Conservation (phyloP, 2,797 vertebrate species). For the Halcyon leucocephala region DNA sequence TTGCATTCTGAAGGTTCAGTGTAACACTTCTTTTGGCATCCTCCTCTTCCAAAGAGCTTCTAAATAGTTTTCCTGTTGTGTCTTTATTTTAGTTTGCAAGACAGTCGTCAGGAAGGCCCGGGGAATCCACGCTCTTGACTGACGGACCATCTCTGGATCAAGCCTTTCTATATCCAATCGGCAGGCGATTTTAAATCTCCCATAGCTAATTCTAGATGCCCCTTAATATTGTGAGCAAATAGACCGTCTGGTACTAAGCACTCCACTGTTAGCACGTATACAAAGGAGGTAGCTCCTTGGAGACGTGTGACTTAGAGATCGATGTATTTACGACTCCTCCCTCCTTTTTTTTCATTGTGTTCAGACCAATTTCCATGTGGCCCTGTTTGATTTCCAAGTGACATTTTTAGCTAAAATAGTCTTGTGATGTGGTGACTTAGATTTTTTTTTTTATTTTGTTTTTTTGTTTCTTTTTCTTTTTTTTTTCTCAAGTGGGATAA, state of each 20-base stretch:
- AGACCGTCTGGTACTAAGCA: slow-evolving; percentile 80
- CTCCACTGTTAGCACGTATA: slow-evolving; percentile 63
- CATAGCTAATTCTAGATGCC: slow-evolving; percentile 85
- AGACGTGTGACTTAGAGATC: slow-evolving; percentile 70
- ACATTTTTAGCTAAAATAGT: slow-evolving; percentile 80
- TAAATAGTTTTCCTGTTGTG: slow-evolving; percentile 12
- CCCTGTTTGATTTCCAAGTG: slow-evolving; percentile 79
- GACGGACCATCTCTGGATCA: slow-evolving; percentile 80
- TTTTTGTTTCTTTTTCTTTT: not conserved
- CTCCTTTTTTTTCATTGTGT: slow-evolving; percentile 73
- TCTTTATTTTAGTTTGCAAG: slow-evolving; percentile 80
- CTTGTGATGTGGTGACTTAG: slow-evolving; percentile 82
- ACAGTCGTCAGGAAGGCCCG: slow-evolving; percentile 81
- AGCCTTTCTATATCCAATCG: slow-evolving; percentile 80
- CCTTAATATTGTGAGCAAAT: slow-evolving; percentile 84
- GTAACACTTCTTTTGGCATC: not conserved
- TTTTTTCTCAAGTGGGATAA: slow-evolving; percentile 72
- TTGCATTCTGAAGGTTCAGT: not conserved
- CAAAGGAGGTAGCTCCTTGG: slow-evolving; percentile 68
- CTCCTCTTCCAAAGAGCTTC: not conserved
- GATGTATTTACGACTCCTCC: slow-evolving; percentile 74
- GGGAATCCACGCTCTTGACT: slow-evolving; percentile 79
- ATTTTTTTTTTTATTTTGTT: slow-evolving; percentile 13
- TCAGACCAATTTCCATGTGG: slow-evolving; percentile 74
- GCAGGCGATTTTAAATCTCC: slow-evolving; percentile 80